Conservation (phyloP, 1,140 invertebrate species). For the Drosophila lini region DNA sequence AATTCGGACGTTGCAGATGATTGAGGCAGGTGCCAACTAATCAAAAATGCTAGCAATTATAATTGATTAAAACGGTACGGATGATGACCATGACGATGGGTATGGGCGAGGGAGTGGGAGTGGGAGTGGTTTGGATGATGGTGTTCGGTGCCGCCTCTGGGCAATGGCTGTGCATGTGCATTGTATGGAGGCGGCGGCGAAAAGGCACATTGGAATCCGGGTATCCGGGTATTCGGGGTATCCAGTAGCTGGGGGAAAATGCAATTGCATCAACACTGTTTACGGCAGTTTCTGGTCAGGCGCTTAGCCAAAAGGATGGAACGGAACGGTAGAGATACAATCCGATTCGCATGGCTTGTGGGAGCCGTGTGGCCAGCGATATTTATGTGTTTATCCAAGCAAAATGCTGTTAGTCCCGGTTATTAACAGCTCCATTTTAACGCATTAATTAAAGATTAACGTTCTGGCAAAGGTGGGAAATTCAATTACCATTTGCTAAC, state of each 20-base stretch:
- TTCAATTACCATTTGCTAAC: not conserved
- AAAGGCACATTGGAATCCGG: conserved; percentile 14
- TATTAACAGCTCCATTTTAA: conserved; percentile 9
- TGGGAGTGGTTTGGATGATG: not conserved
- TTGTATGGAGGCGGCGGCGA: not conserved
- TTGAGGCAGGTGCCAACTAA: conserved; percentile 73
- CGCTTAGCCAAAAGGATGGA: conserved; percentile 9
- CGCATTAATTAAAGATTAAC: conserved; percentile 12
- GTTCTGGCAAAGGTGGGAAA: not conserved
- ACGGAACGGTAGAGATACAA: not conserved
- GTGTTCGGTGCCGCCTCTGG: conserved; percentile 7
- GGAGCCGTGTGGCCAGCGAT: not conserved
- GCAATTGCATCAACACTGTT: conserved; percentile 39
- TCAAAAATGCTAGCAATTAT: conserved; percentile 79
- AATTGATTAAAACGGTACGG: conserved; percentile 75
- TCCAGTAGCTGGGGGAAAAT: not conserved
- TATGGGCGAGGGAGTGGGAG: not conserved
- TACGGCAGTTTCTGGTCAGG: conserved; percentile 19
- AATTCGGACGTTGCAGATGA: conserved; percentile 47
- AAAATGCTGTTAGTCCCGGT: not conserved
- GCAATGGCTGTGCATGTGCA: not conserved
- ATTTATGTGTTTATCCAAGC: conserved; percentile 27
- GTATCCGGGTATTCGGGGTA: not conserved
- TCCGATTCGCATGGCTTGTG: not conserved
- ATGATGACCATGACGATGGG: conserved; percentile 30